phyloP scores from a whole-genome alignment of 2,113 vertebrate genomes.

The Odocoileus virginianus region DNA sequence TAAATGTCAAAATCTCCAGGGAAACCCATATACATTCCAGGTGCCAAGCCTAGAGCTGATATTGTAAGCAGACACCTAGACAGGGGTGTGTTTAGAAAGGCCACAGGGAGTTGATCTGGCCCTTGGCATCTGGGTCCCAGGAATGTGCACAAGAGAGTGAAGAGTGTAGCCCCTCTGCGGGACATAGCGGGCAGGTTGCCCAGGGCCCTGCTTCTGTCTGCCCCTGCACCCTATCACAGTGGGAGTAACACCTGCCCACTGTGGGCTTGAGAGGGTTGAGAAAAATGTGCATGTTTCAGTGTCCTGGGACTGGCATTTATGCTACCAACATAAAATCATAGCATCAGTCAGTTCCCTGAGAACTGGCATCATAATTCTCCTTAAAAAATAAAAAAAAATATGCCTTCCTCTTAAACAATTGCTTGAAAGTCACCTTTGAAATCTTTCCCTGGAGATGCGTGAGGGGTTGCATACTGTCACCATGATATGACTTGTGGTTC shows the following conservation, averaged over 20 bases:
- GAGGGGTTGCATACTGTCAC: background rate
- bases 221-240: background rate
- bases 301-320: background rate
- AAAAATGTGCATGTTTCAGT: background rate
- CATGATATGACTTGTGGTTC: background rate
- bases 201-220: rapidly evolving
- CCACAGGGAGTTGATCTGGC: background rate
- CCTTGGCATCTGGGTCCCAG: background rate
- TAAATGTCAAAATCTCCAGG: background rate
- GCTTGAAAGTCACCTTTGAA: background rate
- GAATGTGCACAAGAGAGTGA: background rate
- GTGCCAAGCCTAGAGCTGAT: background rate
- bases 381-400: background rate
- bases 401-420: background rate
- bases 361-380: background rate
- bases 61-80: background rate
- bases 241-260: background rate
- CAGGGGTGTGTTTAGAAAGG: background rate
- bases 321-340: background rate
- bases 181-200: rapidly evolving
- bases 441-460: background rate
- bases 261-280: background rate
- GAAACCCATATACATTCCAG: background rate
- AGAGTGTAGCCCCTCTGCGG: rapidly evolving
- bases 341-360: rapidly evolving